Percentiles rank a stretch among this genome's conserved stretches.
phyloP scores from a whole-genome alignment of 2,888 invertebrate species.

The Blomia tropicalis region DNA sequence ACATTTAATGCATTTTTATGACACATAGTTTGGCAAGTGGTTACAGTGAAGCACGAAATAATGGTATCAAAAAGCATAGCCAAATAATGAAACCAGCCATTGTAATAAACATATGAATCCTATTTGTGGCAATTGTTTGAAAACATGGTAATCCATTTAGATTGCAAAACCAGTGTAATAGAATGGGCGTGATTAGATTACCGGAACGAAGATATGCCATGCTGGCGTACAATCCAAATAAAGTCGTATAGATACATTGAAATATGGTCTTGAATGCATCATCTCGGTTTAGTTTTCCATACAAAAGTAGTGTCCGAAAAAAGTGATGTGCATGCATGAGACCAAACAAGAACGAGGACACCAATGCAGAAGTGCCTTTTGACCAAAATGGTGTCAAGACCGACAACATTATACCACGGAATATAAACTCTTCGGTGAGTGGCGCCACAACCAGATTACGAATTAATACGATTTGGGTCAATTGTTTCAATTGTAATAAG shows the following conservation, averaged over 20 bases:
- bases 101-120: background rate
- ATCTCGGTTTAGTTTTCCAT: background rate
- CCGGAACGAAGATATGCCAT: conserved; percentile 72
- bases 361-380: conserved; percentile 56
- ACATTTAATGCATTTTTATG: no score
- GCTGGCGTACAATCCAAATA: conserved; percentile 89
- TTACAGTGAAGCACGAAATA: background rate
- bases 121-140: background rate
- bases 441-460: conserved; percentile 46
- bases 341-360: conserved; percentile 80
- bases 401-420: conserved; percentile 86
- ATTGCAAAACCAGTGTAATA: conserved; percentile 87
- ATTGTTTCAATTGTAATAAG: background rate
- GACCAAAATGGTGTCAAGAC: conserved; percentile 63
- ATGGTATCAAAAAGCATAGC: conserved; percentile 10
- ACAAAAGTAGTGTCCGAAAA: background rate
- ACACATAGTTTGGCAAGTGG: no score
- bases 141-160: conserved; percentile 74
- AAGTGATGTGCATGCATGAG: conserved; percentile 45
- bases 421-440: conserved; percentile 84
- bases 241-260: conserved; percentile 73
- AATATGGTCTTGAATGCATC: conserved; percentile 34
- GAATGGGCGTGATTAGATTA: conserved; percentile 67
- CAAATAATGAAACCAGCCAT: conserved; percentile 11
- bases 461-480: background rate